These are phyloP conservation scores for Sinodicranocentrus sp. DNA, from an alignment of 2,888 invertebrate genomes.

Conservation along the genomic window DNA sequence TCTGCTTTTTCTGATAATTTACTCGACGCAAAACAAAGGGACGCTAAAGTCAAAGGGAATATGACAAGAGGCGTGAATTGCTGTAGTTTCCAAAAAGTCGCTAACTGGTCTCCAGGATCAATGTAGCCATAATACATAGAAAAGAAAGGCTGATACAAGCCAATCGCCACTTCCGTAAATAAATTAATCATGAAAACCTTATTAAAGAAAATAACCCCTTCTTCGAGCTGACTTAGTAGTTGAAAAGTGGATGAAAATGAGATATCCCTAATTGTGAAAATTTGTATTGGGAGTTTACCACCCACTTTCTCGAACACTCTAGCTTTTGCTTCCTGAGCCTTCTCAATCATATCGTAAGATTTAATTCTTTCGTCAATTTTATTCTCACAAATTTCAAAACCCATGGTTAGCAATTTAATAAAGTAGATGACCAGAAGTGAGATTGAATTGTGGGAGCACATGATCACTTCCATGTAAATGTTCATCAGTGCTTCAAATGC, in stretches of 20 bases:
- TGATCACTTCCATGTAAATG: slow-evolving; percentile 31
- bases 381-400: slow-evolving; percentile 7
- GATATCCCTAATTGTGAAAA: not conserved
- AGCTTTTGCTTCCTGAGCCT: not conserved
- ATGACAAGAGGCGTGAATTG: slow-evolving; percentile 12
- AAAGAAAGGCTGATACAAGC: not conserved
- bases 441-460: not conserved
- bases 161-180: not conserved
- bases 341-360: not conserved
- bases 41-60: not conserved
- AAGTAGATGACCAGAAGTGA: slow-evolving; percentile 20
- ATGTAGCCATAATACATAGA: slow-evolving; percentile 11
- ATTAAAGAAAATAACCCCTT: slow-evolving; percentile 21
- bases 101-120: not conserved
- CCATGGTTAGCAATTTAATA: slow-evolving; percentile 27
- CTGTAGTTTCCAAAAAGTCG: slow-evolving; percentile 11
- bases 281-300: not conserved
- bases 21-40: slow-evolving; percentile 22
- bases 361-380: slow-evolving; percentile 19
- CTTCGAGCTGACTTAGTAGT: slow-evolving; percentile 14
- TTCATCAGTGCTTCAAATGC: slow-evolving; percentile 26
- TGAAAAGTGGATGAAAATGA: not conserved
- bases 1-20: slow-evolving; percentile 17
- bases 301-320: not conserved
- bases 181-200: slow-evolving; percentile 19